Base-by-base conservation (phyloP, 2,888 invertebrate genomes). In the Chrysolina americana region DNA sequence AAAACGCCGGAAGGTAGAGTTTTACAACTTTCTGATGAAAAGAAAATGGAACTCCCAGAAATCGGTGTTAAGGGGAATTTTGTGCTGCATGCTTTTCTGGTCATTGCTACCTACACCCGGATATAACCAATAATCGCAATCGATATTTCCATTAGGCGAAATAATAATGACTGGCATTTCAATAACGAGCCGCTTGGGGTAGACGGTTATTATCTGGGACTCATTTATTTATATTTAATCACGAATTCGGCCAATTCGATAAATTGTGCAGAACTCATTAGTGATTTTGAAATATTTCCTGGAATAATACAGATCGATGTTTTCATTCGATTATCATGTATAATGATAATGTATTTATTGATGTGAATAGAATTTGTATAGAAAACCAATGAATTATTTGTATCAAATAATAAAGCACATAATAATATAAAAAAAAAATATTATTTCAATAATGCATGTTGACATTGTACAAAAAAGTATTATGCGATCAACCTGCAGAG, bases 141-240 rank as follows among this genome's bases (percentile, higher is more conserved):
- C 48, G 48, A 48, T 48, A 48, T 17, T 48, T 48, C 48, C 17
- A 48, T 48, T 48, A 48, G 48, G n/a, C 17, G 48, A 48, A 17
- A n/a, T 48, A n/a, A 17, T 48, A 48, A 17, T 17, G 48, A 48
- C 48, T n/a, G n/a, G n/a, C 48, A n/a, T 17, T 48, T n/a, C 48
- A 48, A 48, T 48, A 48, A 48, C 48, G 48, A 17, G 17, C 17
- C 48, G 48, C 8, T 48, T 48, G n/a, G 48, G 8, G 17, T 36
- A 8, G 36, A 36, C 6, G 36, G 36, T 36, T 36, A 36, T 8
- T 6, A 36, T 36, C 36, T 36, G 8, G 17, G n/a, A 8, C 17
- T 48, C 8, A 17, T 10, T 48, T 48, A 48, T 48, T n/a, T 48
- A 48, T 17, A 36, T 48, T 48, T 48, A n/a, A 48, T 48, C 17